A percentile compares a stretch with the other conserved stretches of the same genome.
Evolutionary conservation across 2,113 vertebrate species (phyloP).

Genomic region (Amazona vittata): DNA sequence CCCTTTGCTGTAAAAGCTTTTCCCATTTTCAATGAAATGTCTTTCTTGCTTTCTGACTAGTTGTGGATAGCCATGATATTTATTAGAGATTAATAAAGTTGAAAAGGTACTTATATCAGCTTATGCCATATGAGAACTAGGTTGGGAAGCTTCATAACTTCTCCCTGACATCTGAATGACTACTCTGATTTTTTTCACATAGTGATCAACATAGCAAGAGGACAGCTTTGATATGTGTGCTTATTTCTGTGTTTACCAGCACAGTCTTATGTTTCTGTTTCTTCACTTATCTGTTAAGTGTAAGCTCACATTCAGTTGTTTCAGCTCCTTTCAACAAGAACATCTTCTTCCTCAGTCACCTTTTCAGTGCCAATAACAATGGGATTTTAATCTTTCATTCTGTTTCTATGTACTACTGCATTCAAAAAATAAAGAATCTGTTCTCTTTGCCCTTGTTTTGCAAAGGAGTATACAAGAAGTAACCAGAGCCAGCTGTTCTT

Average conservation of each 20-base stretch:
- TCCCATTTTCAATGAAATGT: background rate
- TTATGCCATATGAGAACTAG: background rate
- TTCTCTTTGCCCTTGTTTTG: slow-evolving; percentile 23
- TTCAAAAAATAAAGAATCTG: background rate
- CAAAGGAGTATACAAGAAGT: background rate
- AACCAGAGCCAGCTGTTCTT: slow-evolving; percentile 1
- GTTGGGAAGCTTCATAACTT: background rate
- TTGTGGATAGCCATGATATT: background rate
- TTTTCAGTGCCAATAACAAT: background rate
- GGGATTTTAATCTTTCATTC: background rate
- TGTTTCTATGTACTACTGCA: background rate
- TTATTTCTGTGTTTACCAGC: background rate
- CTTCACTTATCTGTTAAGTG: background rate
- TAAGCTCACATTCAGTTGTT: background rate
- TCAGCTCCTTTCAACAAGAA: background rate
- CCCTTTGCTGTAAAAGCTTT: background rate
- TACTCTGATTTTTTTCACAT: background rate
- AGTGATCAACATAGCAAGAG: background rate
- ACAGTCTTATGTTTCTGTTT: background rate
- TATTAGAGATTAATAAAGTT: background rate
- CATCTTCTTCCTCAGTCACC: background rate
- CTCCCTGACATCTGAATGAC: background rate
- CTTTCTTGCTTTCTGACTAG: background rate
- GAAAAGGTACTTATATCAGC: background rate
- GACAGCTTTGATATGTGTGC: background rate